These are phyloP conservation scores for Chelmon rostratus DNA, from an alignment of 2,797 vertebrate species.

Conservation along the genomic window DNA sequence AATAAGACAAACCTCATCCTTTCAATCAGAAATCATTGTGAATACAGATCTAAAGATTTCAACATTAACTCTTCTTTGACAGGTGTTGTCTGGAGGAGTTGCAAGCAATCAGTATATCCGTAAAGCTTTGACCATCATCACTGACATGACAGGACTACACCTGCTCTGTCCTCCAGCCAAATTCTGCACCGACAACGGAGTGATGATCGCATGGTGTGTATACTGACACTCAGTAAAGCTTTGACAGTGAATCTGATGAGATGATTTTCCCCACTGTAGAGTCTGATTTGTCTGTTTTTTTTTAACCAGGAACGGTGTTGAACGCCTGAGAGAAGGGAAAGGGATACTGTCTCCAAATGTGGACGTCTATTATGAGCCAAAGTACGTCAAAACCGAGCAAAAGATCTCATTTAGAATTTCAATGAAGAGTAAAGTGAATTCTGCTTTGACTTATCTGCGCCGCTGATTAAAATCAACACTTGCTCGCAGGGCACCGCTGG, in stretches of 20 bases:
- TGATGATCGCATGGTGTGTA: conserved; percentile 96
- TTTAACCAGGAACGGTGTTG: conserved; percentile 92
- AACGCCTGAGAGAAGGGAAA: conserved; percentile 88
- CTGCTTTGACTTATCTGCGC: not conserved
- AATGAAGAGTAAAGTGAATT: not conserved
- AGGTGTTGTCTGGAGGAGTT: conserved; percentile 96
- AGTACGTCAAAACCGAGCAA: conserved; percentile 81
- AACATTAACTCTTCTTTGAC: not conserved
- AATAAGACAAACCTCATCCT: not conserved
- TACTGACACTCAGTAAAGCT: not conserved
- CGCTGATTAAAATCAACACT: not conserved
- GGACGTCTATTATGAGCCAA: conserved; percentile 90
- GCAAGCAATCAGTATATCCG: conserved; percentile 94
- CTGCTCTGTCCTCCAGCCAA: conserved; percentile 91
- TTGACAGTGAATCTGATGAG: not conserved
- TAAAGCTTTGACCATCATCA: conserved; percentile 84
- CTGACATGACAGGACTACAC: conserved; percentile 84
- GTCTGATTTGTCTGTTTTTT: not conserved
- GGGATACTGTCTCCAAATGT: conserved; percentile 86
- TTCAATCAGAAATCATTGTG: not conserved
- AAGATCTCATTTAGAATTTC: not conserved
- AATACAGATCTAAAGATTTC: not conserved
- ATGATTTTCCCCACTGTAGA: not conserved
- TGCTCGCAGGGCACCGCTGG: conserved; percentile 90
- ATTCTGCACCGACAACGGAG: conserved; percentile 96